Percentiles rank a stretch among this genome's conserved stretches.
Conservation (phyloP, 92 coral and sea anemone species). For the Parazoanthus atlanticus region DNA sequence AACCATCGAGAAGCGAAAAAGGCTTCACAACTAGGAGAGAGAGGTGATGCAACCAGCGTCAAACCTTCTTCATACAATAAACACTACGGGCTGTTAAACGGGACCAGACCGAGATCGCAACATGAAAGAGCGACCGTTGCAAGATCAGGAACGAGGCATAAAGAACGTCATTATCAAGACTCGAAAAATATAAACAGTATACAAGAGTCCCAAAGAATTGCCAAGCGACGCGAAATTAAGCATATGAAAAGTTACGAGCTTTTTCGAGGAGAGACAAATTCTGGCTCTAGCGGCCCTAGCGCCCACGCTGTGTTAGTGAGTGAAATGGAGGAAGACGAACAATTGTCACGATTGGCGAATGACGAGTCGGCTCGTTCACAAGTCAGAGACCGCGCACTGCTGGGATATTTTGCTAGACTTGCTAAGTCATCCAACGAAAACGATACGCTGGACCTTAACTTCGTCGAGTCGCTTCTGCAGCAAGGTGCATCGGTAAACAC, state of each 20-base stretch:
- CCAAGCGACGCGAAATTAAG: slow-evolving; percentile 16
- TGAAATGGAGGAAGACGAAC: background rate
- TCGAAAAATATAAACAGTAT: no score
- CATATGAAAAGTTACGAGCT: slow-evolving; percentile 7
- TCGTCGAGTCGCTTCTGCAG: slow-evolving; percentile 52
- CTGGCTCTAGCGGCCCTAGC: background rate
- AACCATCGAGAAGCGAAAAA: background rate
- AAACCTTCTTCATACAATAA: background rate
- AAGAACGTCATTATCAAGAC: slow-evolving; percentile 25
- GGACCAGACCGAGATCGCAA: background rate
- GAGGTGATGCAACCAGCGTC: background rate
- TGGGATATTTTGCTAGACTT: slow-evolving; percentile 63
- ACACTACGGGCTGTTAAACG: background rate
- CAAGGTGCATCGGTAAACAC: slow-evolving; percentile 67
- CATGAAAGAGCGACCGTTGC: background rate
- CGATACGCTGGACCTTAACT: slow-evolving; percentile 60
- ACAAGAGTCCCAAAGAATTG: slow-evolving; percentile 41
- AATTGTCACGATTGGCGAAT: background rate
- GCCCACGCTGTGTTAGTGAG: background rate
- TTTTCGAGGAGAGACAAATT: background rate
- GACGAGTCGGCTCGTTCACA: background rate
- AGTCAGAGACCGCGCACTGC: slow-evolving; percentile 57
- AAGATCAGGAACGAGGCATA: background rate
- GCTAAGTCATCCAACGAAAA: slow-evolving; percentile 58
- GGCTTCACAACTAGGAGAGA: background rate